Base-by-base conservation (phyloP, 2,888 invertebrate species). In the Lasioglossum zephyrum region DNA sequence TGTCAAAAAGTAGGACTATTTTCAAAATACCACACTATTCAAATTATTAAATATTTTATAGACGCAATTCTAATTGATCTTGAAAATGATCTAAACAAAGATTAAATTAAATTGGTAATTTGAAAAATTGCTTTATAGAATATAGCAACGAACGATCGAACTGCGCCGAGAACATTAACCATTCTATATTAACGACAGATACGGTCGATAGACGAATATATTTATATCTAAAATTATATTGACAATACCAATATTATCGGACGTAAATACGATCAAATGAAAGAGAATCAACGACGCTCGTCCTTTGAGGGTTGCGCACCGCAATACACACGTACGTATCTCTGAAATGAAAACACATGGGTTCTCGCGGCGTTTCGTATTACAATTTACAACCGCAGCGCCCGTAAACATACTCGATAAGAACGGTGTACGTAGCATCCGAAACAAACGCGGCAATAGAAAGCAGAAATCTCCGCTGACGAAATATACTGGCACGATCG, bases 391-490 rank as follows among this genome's bases (percentile, higher is more conserved):
- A 26, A 63, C 63, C 63, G 63, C 63, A 63, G 16, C 16, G 16
- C 31, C 31, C 63, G 66, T 66, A 66, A 36, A 66, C 22, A 66
- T 4, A 18, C 66, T 66, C 66, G 36, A 66, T 39, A 66, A 66
- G 36, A 22, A 69, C 9, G 18, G 18, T 1, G 66, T 22, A 16
- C 57, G 60, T 2, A 31, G 16, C 63, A 22, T 69, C 36, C 66
- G 66, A 18, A 18, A 18, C 36, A 22, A 69, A 39, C 36, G 4
- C 22, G 4, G 36, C n/a, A n/a, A 41, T n/a, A 11, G 39, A 70
- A 41, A 41, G 39, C 70, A 70, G 36, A 41, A n/a, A 70, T 70
- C 39, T n/a, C n/a, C 70, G 70, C 66, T 41, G 41, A n/a, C 70
- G n/a, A 41, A 13, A 31, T 31, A 70, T n/a, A 5, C n/a, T n/a